phyloP scores from a whole-genome alignment of 2,797 vertebrate species.

The Xyrichtys novacula region DNA sequence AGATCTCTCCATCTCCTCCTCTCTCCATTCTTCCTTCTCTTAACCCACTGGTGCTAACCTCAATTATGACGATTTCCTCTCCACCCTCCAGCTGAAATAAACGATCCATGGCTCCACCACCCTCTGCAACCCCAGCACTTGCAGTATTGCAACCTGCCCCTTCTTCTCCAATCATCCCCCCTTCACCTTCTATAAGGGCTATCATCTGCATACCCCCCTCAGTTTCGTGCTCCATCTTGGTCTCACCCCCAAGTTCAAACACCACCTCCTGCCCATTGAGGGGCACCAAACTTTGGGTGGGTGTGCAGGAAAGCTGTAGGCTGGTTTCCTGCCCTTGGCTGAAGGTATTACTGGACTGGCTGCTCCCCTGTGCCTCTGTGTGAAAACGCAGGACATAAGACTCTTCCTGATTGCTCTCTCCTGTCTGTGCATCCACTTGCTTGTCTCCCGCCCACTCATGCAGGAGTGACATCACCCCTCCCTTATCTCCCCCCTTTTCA shows the following conservation, averaged over 20 bases:
- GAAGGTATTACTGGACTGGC: constrained; percentile 58
- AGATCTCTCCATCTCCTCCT: constrained; percentile 64
- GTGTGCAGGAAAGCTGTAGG: constrained; percentile 80
- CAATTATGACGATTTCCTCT: constrained; percentile 88
- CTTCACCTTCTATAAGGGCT: constrained; percentile 82
- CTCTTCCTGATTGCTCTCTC: constrained; percentile 71
- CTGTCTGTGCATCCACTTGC: constrained; percentile 55
- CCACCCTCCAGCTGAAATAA: constrained; percentile 86
- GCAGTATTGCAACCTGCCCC: constrained; percentile 57
- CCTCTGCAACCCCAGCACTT: constrained; percentile 51
- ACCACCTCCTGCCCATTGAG: constrained; percentile 84
- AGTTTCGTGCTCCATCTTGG: constrained; percentile 75
- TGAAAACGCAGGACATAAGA: constrained; percentile 87
- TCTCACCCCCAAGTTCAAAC: constrained; percentile 81
- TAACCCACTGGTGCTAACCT: constrained; percentile 86
- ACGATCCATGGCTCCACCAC: constrained; percentile 75
- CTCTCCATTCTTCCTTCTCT: constrained; percentile 76
- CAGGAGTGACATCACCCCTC: constrained; percentile 83
- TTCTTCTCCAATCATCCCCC: constrained; percentile 66
- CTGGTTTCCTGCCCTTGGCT: constrained; percentile 67
- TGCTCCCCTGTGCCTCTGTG: constrained; percentile 71
- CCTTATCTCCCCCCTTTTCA: constrained; percentile 70
- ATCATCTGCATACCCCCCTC: constrained; percentile 87
- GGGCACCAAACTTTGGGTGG: constrained; percentile 78
- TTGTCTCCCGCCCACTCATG: constrained; percentile 82